These are phyloP conservation scores for Pteronotus mesoamericanus DNA, from an alignment of 2,797 vertebrate genomes.

Conservation along the genomic window DNA sequence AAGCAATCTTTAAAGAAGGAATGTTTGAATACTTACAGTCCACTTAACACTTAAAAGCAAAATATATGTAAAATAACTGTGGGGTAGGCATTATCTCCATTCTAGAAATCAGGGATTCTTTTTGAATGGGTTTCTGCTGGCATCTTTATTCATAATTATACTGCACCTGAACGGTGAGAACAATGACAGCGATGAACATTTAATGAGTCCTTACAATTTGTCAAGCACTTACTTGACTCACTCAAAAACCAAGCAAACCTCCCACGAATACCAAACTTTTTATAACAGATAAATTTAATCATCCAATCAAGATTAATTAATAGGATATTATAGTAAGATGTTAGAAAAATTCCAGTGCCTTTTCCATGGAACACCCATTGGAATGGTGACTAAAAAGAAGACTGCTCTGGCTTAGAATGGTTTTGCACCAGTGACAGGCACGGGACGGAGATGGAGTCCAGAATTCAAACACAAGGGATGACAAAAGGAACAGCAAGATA, in stretches of 20 bases:
- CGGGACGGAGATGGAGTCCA: background rate
- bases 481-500: no score
- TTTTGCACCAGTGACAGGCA: rapidly evolving
- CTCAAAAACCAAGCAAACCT: background rate
- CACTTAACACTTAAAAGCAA: background rate
- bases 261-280: background rate
- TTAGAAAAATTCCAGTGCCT: background rate
- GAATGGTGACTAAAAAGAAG: background rate
- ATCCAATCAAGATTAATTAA: background rate
- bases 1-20: background rate
- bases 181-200: background rate
- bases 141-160: background rate
- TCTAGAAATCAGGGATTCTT: background rate
- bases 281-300: background rate
- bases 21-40: background rate
- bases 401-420: no score
- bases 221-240: background rate
- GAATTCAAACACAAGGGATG: background rate
- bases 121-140: background rate
- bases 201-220: background rate
- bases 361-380: background rate
- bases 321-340: background rate
- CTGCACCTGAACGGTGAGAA: background rate
- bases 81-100: background rate
- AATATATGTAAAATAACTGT: background rate